Evolutionary conservation across 2,888 invertebrate species (phyloP), one percentile per base, ranked within the genome.

Genomic region (Oxystoma pomonae): DNA sequence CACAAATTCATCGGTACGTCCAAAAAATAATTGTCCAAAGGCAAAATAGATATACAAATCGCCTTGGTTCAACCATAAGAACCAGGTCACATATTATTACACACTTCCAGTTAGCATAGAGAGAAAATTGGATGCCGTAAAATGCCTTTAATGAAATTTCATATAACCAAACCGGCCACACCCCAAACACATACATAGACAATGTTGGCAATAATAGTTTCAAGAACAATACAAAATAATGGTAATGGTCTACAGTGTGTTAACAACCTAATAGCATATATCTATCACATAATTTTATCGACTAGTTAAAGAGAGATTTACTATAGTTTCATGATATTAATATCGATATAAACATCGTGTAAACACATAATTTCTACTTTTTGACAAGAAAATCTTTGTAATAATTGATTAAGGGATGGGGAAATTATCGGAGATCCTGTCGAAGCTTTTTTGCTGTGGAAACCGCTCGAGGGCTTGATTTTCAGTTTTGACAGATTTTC

Each of bases 121-220:
- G 20, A 51, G 61, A 61, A 61, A 61, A 68, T 62, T 66, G 67
- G 67, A 69, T 67, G 68, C 64, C 68, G 68, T 67, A 68, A 70
- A 68, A 70, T 62, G 61, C 60, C 67, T 68, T 70, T 70, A 70
- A 70, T 70, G 66, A 67, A 70, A 68, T 68, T 53, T 53, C 21
- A 57, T 59, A 57, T 60, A 59, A 50, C 19, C 35, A 35, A 35
- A 18, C 20, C 57, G 16, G 63, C 21, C 63, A 63, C 64, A 58
- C 64, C 64, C 58, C 17, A 35, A 20, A 16, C 53, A 53, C 5
- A 53, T 16, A 19, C 53, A 53, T 35, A 35, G 5, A 35, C 35
- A 35, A 35, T 35, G 35, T 35, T 35, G 35, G 35, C 35, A 35
- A 35, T 35, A 35, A 61, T 58, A 35, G 58, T 57, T 58, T 35